A percentile compares a stretch with the other conserved stretches of the same genome.
Conservation (phyloP, 2,888 invertebrate genomes). For the Dendrolimus houi region DNA sequence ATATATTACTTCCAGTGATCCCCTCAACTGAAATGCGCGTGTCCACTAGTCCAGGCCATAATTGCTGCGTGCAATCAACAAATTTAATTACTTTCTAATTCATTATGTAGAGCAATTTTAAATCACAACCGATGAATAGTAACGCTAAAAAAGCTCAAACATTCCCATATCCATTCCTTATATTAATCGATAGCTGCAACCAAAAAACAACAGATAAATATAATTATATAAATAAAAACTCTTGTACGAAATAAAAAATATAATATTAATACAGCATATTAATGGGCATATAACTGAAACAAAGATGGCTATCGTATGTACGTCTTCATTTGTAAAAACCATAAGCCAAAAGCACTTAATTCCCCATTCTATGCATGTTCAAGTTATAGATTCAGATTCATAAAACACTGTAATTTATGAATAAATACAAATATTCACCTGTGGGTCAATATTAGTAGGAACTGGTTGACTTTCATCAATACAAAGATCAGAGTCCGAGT, state of each 20-base stretch:
- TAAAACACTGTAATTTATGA: too few species aligned
- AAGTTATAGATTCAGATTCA: too few species aligned
- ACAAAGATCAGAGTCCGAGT: constrained; percentile 94
- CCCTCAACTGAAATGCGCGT: constrained; percentile 79
- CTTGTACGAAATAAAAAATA: not conserved
- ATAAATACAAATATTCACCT: constrained; percentile 34
- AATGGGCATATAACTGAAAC: too few species aligned
- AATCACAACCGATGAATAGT: constrained; percentile 69
- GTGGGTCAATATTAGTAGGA: constrained; percentile 62
- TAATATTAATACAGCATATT: too few species aligned
- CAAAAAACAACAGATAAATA: constrained; percentile 43
- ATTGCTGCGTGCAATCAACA: constrained; percentile 72
- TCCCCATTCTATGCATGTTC: too few species aligned
- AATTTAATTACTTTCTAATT: constrained; percentile 53
- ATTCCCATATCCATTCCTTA: constrained; percentile 74
- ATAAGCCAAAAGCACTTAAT: too few species aligned
- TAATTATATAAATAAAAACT: constrained; percentile 13
- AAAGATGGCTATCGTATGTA: too few species aligned
- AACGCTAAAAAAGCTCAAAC: constrained; percentile 63
- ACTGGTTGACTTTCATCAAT: constrained; percentile 80
- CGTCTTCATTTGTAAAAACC: too few species aligned
- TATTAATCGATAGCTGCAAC: constrained; percentile 72
- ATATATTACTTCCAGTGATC: constrained; percentile 78
- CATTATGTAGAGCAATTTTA: constrained; percentile 51
- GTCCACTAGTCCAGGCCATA: constrained; percentile 77